These are phyloP conservation scores for Coranthus polyacanthus DNA, from an alignment of 2,797 vertebrate species.

Conservation along the genomic window DNA sequence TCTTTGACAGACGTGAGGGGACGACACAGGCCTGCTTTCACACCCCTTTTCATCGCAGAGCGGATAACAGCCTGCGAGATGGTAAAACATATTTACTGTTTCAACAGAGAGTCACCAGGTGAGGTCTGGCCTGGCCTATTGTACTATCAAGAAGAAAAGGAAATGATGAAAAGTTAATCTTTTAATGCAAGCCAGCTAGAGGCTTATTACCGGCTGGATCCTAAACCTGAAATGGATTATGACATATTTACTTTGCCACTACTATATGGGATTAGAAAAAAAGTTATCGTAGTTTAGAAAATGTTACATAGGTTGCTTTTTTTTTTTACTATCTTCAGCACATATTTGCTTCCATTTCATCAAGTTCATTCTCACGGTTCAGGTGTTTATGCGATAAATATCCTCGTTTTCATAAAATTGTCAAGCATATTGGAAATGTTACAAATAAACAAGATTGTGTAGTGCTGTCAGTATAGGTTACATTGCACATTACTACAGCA, in stretches of 20 bases:
- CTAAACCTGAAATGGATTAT: conserved; percentile 42
- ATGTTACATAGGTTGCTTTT: not conserved
- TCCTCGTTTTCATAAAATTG: no score
- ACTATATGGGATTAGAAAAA: conserved; percentile 20
- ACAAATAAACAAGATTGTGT: no score
- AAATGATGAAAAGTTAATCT: conserved; percentile 83
- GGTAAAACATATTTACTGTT: conserved; percentile 75
- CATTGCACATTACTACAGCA: no score
- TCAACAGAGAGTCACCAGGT: conserved; percentile 72
- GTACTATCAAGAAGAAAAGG: conserved; percentile 55
- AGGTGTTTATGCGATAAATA: no score
- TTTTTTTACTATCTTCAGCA: not conserved
- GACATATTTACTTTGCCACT: conserved; percentile 29
- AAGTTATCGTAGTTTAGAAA: conserved; percentile 21
- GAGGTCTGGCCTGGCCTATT: conserved; percentile 65
- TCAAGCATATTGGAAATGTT: no score
- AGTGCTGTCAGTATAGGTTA: no score
- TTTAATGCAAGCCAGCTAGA: conserved; percentile 76
- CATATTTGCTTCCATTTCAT: no score
- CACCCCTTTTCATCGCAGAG: conserved; percentile 75
- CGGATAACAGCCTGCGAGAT: conserved; percentile 71
- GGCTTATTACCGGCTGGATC: conserved; percentile 58
- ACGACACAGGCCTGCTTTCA: conserved; percentile 79
- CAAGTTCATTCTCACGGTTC: no score
- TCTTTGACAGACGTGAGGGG: conserved; percentile 76